These are phyloP conservation scores for Araneus ventricosus DNA, from an alignment of 1,140 invertebrate species.

Conservation along the genomic window DNA sequence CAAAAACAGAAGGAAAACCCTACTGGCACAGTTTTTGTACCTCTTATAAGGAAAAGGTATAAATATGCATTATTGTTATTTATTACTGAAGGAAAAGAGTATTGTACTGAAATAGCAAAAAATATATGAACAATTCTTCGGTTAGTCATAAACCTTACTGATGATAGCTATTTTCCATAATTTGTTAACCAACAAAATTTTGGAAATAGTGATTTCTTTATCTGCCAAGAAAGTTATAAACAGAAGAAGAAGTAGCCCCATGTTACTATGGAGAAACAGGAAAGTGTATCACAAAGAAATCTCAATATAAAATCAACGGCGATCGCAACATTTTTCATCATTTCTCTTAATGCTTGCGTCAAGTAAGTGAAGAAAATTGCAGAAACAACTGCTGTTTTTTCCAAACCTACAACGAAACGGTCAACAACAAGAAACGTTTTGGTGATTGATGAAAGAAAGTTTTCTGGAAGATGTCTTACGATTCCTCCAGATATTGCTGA, in stretches of 20 bases:
- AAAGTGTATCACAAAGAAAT: neutral
- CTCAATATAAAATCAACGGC: slow-evolving; percentile 12
- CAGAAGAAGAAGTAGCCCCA: neutral
- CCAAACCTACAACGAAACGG: neutral
- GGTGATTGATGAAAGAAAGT: slow-evolving; percentile 8
- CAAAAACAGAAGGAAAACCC: too few relatives aligned
- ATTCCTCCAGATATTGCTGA: neutral
- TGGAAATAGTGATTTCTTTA: too few relatives aligned
- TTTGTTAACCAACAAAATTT: too few relatives aligned
- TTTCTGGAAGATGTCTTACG: neutral
- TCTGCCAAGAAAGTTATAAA: too few relatives aligned
- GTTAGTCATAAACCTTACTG: too few relatives aligned
- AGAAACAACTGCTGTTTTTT: neutral
- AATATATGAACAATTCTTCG: too few relatives aligned
- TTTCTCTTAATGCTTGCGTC: slow-evolving; percentile 4
- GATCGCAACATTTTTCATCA: slow-evolving; percentile 11
- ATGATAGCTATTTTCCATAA: too few relatives aligned
- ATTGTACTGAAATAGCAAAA: too few relatives aligned
- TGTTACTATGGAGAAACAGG: neutral
- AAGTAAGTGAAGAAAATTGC: slow-evolving; percentile 16
- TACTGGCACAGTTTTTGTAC: too few relatives aligned
- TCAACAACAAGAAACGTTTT: slow-evolving; percentile 4
- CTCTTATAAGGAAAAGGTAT: too few relatives aligned
- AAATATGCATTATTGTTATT: too few relatives aligned
- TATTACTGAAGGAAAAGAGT: too few relatives aligned